phyloP scores from a whole-genome alignment of 1,140 invertebrate genomes.

The Zaprionus ornatus region DNA sequence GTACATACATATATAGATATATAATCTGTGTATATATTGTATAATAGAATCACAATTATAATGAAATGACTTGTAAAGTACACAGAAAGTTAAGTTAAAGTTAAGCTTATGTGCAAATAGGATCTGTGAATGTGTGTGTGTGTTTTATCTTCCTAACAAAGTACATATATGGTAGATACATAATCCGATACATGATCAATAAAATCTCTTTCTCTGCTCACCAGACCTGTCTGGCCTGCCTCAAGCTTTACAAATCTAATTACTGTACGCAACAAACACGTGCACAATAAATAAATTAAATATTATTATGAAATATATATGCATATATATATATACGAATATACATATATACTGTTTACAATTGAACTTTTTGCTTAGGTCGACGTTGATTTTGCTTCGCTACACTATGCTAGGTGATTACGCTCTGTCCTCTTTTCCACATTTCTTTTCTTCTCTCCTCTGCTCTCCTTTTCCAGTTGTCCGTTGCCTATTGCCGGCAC shows the following conservation, averaged over 20 bases:
- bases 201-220: not conserved
- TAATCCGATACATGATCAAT: constrained; percentile 10
- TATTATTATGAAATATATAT: constrained; percentile 52
- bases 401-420: not conserved
- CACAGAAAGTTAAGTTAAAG: constrained; percentile 15
- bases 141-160: constrained; percentile 12
- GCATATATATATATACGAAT: constrained; percentile 48
- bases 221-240: constrained; percentile 9
- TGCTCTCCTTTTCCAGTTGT: not conserved
- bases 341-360: constrained; percentile 49
- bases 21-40: constrained; percentile 26
- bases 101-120: constrained; percentile 22
- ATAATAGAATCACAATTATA: constrained; percentile 56
- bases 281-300: constrained; percentile 51
- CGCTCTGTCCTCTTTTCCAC: not conserved
- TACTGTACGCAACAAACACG: constrained; percentile 42
- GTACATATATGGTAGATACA: constrained; percentile 20
- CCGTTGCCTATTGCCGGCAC: constrained; percentile 3
- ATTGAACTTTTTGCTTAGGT: constrained; percentile 58
- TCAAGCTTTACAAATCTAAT: constrained; percentile 39
- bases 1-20: constrained; percentile 40
- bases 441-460: not conserved
- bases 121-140: not conserved
- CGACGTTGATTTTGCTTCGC: constrained; percentile 14
- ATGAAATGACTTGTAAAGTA: constrained; percentile 62